Evolutionary conservation across 2,888 invertebrate species (phyloP), one percentile per base, ranked within the genome.

Genomic region (Hemithea aestivaria): DNA sequence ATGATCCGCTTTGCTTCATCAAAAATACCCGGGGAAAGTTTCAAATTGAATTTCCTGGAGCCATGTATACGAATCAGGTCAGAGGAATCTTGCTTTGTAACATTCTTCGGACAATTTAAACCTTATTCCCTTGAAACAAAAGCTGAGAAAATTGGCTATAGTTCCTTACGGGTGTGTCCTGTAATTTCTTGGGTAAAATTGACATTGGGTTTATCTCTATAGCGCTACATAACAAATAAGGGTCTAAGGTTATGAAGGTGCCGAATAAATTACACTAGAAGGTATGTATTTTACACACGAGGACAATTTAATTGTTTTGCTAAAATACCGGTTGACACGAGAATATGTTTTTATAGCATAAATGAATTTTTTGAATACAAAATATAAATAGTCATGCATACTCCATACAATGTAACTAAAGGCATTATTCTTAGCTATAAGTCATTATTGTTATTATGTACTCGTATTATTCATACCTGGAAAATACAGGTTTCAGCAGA

Each of bases 1-100:
- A 44, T 56, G 56, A 51, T 56, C 43, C 51, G 48, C 54, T 59
- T 59, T 60, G 56, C 49, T 50, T 59, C 56, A 58, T 60, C 58
- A 60, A 51, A 60, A 53, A 53, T 51, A 58, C 50, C 45, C 35
- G 5, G 51, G 40, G 48, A 44, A 58, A 44, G 41, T 56, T 51
- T 51, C 32, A 50, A 56, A 58, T 59, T 59, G 57, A 52, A 58
- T 58, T 54, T 59, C 45, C 57, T 45, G 40, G 31, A 27, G 30
- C 34, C 27, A 40, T 38, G 32, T 44, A 40, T 35, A 39, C 39
- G 35, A 40, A 40, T 44, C 29, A 35, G 35, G 35, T 27, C 22
- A 25, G 7, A 21, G 25, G 39, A 28, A 32, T 2, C 25, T 6
- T 27, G 22, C 8, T 27, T 27, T 30, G 10, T 16, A 22, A 12